Percentiles rank a stretch among this genome's conserved stretches.
These are phyloP conservation scores for Python bivittatus DNA, from an alignment of 2,113 vertebrate genomes.

Conservation along the genomic window DNA sequence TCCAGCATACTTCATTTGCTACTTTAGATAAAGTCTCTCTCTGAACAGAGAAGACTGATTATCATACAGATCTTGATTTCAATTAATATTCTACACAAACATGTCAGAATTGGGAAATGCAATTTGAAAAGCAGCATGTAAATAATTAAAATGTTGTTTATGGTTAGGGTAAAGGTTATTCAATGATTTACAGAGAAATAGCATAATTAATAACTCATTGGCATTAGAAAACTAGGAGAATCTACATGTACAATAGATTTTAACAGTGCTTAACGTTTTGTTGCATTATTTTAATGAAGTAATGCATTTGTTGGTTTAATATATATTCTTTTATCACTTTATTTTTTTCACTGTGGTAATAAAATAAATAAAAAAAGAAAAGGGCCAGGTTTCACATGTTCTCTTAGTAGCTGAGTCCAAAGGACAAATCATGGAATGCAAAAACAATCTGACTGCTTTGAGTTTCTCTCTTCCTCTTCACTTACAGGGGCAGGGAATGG, in stretches of 20 bases:
- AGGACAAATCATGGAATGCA: conserved; percentile 20
- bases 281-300: background rate
- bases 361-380: background rate
- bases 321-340: background rate
- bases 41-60: background rate
- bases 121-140: background rate
- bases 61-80: background rate
- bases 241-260: background rate
- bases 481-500: no score
- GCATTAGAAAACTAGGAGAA: background rate
- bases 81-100: background rate
- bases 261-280: background rate
- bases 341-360: background rate
- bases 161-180: background rate
- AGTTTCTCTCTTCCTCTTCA: background rate
- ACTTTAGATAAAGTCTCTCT: background rate
- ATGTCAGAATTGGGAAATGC: background rate
- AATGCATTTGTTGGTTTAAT: background rate
- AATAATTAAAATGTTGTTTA: background rate
- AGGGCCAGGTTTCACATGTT: background rate
- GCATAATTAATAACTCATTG: background rate
- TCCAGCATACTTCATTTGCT: background rate
- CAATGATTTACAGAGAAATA: background rate
- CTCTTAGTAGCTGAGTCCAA: conserved; percentile 11
- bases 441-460: background rate